Evolutionary conservation across 2,888 invertebrate species (phyloP).

Genomic region (Sphecodes monilicornis): DNA sequence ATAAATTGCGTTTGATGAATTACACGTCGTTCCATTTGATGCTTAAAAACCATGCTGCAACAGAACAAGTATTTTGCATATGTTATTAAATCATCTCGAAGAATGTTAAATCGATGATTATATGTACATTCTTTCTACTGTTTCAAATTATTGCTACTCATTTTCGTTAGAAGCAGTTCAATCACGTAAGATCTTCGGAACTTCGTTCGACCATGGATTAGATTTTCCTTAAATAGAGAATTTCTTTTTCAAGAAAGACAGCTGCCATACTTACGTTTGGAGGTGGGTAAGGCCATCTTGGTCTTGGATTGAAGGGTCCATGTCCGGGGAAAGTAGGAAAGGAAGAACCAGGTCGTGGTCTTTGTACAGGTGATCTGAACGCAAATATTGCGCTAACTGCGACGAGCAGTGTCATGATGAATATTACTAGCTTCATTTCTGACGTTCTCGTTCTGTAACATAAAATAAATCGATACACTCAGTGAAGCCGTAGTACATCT

Average conservation of each 20-base stretch:
- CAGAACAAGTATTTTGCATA: background rate
- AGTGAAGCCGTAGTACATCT: background rate
- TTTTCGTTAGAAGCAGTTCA: background rate
- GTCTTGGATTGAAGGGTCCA: background rate
- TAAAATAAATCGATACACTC: background rate
- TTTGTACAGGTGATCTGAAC: background rate
- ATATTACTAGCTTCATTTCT: background rate
- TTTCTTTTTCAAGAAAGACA: background rate
- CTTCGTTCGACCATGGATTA: background rate
- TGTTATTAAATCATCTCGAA: background rate
- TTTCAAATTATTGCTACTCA: background rate
- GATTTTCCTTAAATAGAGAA: background rate
- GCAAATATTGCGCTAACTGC: constrained; percentile 16
- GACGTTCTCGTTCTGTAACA: background rate
- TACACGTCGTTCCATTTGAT: background rate
- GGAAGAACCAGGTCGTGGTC: background rate
- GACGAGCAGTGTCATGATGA: background rate
- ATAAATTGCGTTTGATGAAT: background rate
- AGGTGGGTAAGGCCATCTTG: background rate
- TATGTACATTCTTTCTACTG: background rate
- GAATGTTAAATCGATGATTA: background rate
- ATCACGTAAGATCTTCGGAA: background rate
- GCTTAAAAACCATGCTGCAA: background rate
- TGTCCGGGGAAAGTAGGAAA: background rate
- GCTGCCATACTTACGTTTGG: background rate